Evolutionary conservation across 2,797 vertebrate genomes (phyloP), one percentile per base, ranked within the genome.

Genomic region (Melanotaenia nigrans): DNA sequence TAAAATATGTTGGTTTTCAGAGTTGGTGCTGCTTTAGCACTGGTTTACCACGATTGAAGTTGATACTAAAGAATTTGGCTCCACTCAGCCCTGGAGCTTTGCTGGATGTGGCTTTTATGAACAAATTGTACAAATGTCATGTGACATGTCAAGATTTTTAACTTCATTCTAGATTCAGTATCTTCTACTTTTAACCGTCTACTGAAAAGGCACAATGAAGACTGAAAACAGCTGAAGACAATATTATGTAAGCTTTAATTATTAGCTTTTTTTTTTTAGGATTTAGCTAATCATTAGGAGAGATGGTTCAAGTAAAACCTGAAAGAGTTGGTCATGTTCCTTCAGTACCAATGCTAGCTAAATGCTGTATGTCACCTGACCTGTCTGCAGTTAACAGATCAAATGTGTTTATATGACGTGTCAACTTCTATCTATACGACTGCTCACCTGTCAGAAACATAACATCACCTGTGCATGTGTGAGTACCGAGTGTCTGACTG

Each of bases 371-470:
- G 65, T 71, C 79, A 74, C 74, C 65, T 53, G 49, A 59, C 65
- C 77, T 65, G 54, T 58, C 73, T 42, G 40, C 71, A 58, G 76
- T 58, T 65, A 75, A 68, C 54, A 58, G 61, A 66, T 65, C 64
- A 49, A 64, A 57, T 60, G 38, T 70, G 73, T 83, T 85, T 81
- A 68, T 67, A 10, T 64, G 53, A 16, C 73, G 33, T 7, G 70
- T 45, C 81, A 71, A 30, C 69, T 58, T 73, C 36, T 30, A 5
- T 64, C 38, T 67, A 68, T 42, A 42, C 45, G 68, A 8, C 30
- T 18, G 20, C 75, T 78, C 35, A 18, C 68, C 42, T 77, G 65
- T 80, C 71, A 47, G 12, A 60, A 45, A 78, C 14, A n/a, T 1
- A 20, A 9, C 18, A 36, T 54, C 11, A 33, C 2, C 60, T 11